A percentile compares a stretch with the other conserved stretches of the same genome.
phyloP scores from a whole-genome alignment of 2,113 vertebrate species.

The Lepidothrix coronata region DNA sequence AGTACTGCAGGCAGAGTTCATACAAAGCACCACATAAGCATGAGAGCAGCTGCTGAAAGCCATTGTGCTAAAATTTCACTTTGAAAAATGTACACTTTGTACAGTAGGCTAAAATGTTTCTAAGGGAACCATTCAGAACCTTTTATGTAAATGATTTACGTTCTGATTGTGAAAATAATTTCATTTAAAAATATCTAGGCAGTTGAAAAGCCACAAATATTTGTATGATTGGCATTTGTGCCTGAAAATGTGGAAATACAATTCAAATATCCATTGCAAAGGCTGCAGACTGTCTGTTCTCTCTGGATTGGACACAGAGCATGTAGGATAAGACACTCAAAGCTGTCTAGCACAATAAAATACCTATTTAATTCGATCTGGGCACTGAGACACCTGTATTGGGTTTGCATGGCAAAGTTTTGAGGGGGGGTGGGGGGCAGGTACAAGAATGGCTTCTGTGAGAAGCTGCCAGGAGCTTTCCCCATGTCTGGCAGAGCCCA shows the following conservation, averaged over 20 bases:
- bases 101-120: not conserved
- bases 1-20: not conserved
- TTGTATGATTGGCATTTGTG: not conserved
- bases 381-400: not conserved
- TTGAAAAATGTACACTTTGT: slow-evolving; percentile 17
- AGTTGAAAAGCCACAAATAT: not conserved
- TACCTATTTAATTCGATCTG: not conserved
- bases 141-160: slow-evolving; percentile 19
- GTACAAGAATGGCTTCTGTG: not conserved
- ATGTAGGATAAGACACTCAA: not conserved
- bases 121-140: not conserved
- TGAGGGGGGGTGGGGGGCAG: not conserved
- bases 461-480: not conserved
- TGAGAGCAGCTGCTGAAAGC: slow-evolving; percentile 39
- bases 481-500: fast-evolving
- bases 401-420: not conserved
- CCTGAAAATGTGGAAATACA: not conserved
- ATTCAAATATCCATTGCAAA: not conserved
- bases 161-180: not conserved
- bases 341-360: not conserved
- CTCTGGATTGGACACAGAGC: not conserved
- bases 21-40: not conserved
- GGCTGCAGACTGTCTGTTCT: not conserved
- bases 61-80: slow-evolving; percentile 28
- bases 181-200: not conserved